Percentiles rank a stretch among this genome's conserved stretches.
Evolutionary conservation across 2,888 invertebrate genomes (phyloP).

Genomic region (Scrobipalpa atriplicella): DNA sequence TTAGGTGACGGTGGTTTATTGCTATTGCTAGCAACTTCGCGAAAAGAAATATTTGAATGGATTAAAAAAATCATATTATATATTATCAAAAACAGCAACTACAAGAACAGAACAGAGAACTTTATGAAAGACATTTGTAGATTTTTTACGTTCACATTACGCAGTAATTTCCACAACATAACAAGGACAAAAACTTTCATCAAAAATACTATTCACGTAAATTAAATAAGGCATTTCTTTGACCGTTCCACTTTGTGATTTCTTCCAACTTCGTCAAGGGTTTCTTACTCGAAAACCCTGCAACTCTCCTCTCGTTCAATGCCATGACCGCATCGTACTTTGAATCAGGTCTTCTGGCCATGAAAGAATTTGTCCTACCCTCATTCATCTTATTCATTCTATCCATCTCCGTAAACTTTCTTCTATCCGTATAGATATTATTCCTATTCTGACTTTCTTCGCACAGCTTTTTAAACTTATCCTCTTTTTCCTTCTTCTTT

Average conservation of each 20-base stretch:
- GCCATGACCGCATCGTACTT: constrained; percentile 10
- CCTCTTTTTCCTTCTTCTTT: background rate
- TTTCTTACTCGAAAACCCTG: background rate
- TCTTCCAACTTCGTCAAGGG: constrained; percentile 11
- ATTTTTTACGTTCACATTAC: background rate
- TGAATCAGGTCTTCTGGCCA: background rate
- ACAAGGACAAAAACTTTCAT: background rate
- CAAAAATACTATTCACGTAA: constrained; percentile 4
- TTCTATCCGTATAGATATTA: background rate
- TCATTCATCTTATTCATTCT: constrained; percentile 12
- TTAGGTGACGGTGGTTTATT: no score
- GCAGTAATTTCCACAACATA: background rate
- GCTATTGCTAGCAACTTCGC: background rate
- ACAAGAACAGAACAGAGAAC: background rate
- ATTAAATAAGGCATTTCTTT: background rate
- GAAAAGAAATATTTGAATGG: background rate
- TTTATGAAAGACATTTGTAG: background rate
- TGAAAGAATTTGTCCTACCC: background rate
- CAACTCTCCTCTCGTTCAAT: constrained; percentile 4
- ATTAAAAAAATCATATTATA: background rate
- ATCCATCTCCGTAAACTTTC: background rate
- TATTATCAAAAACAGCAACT: background rate
- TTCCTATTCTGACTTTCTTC: background rate
- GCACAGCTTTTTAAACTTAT: background rate
- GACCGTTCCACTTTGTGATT: background rate